Base-by-base conservation (phyloP, 2,888 invertebrate genomes). In the Sarcophaga rosellei region DNA sequence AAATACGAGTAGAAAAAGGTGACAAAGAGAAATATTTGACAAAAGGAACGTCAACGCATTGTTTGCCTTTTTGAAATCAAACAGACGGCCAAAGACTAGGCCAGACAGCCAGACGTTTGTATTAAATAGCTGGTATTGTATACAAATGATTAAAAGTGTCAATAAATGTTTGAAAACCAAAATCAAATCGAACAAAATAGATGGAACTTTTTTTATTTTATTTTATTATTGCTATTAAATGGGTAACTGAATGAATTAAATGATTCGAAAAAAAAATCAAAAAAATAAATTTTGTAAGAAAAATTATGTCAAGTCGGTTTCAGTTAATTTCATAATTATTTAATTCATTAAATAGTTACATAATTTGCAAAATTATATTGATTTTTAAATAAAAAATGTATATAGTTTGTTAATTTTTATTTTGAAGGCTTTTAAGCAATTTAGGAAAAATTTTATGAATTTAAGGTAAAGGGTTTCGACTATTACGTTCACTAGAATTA, bases 31-130 rank as follows among this genome's bases (percentile, higher is more conserved):
- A 25, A 62, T 4, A 63, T 12, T 3, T 17, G 12, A 44, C 44
- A n/a, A 65, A 72, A 72, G 17, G 72, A 59, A 78, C 77, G 81
- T 81, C 69, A 74, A 70, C 74, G 69, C n/a, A 72, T 79, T 81
- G 73, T 78, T 8, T 62, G 3, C 53, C 17, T 6, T 8, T 65
- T 44, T 53, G 53, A 53, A 53, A 17, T 53, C 53, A 53, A 53
- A 1, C 35, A 44, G 65, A 66, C 65, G 8, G n/a, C n/a, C 25
- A n/a, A 63, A 57, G 23, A 21, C 3, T 15, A 57, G n/a, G 3
- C 5, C 17, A 53, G 47, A 45, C 12, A 68, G 17, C 53, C 53
- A 53, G 17, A 53, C 57, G 6, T 59, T 12, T 23, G 35, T 25
- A 2, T 44, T 20, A 20, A 11, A 45, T 45, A 44, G 20, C n/a